Conservation (phyloP, 2,888 invertebrate species). For the Osmoderma eremita region DNA sequence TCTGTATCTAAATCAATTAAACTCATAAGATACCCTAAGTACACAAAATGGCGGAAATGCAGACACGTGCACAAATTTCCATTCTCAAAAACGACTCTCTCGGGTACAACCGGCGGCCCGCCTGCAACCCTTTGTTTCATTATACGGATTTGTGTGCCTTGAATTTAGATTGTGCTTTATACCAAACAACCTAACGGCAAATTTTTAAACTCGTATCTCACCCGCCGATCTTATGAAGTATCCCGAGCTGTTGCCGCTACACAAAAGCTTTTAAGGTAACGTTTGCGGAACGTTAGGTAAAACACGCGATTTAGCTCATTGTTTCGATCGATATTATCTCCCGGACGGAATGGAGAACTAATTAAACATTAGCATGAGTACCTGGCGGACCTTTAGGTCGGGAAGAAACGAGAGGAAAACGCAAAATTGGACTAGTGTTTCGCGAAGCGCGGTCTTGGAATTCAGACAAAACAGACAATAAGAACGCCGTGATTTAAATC, state of each 20-base stretch:
- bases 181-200: constrained; percentile 21
- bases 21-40: constrained; percentile 27
- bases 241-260: not conserved
- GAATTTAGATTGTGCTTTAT: constrained; percentile 45
- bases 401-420: not conserved
- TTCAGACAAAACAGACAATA: constrained; percentile 7
- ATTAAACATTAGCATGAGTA: constrained; percentile 26
- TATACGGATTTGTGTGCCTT: constrained; percentile 44
- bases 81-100: constrained; percentile 42
- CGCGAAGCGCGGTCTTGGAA: not conserved
- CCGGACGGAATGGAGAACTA: constrained; percentile 11
- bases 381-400: not conserved
- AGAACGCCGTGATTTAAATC: constrained; percentile 12
- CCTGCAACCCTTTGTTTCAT: constrained; percentile 47
- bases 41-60: constrained; percentile 39
- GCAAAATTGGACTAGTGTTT: not conserved
- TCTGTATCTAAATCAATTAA: constrained; percentile 30
- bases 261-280: not conserved
- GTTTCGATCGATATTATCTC: constrained; percentile 25
- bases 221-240: constrained; percentile 28
- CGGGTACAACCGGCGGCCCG: constrained; percentile 15
- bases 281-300: not conserved
- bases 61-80: constrained; percentile 44
- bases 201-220: constrained; percentile 32
- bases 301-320: constrained; percentile 26